Conservation (phyloP, 2,113 vertebrate genomes). For the Periophthalmodon schlosseri region DNA sequence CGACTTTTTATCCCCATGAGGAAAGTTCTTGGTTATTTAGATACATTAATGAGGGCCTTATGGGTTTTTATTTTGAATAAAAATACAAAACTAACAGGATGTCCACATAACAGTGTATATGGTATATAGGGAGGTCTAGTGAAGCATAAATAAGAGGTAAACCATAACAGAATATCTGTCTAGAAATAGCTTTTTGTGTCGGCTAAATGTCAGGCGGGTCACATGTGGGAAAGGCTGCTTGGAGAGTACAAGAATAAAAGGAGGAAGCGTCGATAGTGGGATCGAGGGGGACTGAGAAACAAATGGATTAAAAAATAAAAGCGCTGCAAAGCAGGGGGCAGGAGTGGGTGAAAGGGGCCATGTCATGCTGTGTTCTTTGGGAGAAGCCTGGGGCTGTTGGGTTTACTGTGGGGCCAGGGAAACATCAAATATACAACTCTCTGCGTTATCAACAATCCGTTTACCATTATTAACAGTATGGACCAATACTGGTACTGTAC, state of each 20-base stretch:
- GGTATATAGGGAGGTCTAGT: not conserved
- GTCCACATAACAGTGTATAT: not conserved
- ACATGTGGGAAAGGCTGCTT: constrained; percentile 20
- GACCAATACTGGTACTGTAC: not conserved
- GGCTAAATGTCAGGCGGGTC: constrained; percentile 52
- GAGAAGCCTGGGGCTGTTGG: constrained; percentile 46
- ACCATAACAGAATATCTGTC: constrained; percentile 11
- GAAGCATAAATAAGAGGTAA: constrained; percentile 20
- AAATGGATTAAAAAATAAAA: constrained; percentile 69
- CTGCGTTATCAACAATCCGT: constrained; percentile 20
- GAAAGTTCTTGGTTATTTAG: not conserved
- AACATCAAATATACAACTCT: constrained; percentile 48
- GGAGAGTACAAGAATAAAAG: constrained; percentile 43
- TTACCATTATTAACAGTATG: too few species aligned
- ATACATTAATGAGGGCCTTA: not conserved
- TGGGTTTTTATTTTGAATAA: not conserved
- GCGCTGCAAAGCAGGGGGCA: constrained; percentile 6
- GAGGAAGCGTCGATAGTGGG: constrained; percentile 23
- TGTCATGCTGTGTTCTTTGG: constrained; percentile 27
- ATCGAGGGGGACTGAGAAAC: constrained; percentile 53
- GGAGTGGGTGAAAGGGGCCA: constrained; percentile 13
- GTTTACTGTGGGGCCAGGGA: constrained; percentile 39
- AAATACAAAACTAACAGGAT: not conserved
- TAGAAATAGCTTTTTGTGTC: constrained; percentile 39
- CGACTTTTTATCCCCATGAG: not conserved